Base-by-base conservation (phyloP, 2,113 vertebrate species). In the Verasper variegatus region DNA sequence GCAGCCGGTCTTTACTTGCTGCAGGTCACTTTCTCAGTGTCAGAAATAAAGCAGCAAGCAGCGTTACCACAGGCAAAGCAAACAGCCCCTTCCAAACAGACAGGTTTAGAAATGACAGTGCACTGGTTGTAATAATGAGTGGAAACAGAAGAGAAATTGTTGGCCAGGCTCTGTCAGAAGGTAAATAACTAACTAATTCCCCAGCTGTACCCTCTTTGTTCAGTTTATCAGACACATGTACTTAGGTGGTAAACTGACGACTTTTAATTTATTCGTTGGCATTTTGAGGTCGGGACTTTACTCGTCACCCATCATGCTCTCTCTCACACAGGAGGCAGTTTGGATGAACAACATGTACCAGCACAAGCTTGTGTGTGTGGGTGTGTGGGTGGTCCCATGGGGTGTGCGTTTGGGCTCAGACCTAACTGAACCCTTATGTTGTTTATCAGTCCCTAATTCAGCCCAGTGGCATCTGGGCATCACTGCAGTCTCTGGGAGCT, bases 361-460 rank as follows among this genome's bases (percentile, higher is more conserved):
- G 8, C 27, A 40, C 56, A 51, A 52, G 79, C 69, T 70, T 76
- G 23, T 73, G 4, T 68, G 51, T 76, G 51, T 71, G 78, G 86
- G 81, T 31, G 31, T 31, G 31, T 31, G 31, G 60, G 86, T 87
- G 89, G 89, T 88, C 86, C 65, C 70, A 31, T n/a, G 54, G 67
- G 78, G 35, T 78, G 67, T 69, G 55, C 15, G 62, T 83, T 88
- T 80, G 66, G 26, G 52, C 72, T 73, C 51, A 73, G 68, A 76
- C 80, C 73, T 79, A 71, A 88, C 61, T 78, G 78, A 90, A 80
- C 83, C 75, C 73, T 68, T 59, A 69, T 85, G 89, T 86, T 87
- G 85, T 89, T 86, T 77, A 74, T 75, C 68, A 61, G 71, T 66
- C 65, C 23, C n/a, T 75, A 86, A 85, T 86, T 89, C 77, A 83